A percentile compares a stretch with the other conserved stretches of the same genome.
phyloP scores from a whole-genome alignment of 92 coral and sea anemone genomes.

The Actinostola sp. region DNA sequence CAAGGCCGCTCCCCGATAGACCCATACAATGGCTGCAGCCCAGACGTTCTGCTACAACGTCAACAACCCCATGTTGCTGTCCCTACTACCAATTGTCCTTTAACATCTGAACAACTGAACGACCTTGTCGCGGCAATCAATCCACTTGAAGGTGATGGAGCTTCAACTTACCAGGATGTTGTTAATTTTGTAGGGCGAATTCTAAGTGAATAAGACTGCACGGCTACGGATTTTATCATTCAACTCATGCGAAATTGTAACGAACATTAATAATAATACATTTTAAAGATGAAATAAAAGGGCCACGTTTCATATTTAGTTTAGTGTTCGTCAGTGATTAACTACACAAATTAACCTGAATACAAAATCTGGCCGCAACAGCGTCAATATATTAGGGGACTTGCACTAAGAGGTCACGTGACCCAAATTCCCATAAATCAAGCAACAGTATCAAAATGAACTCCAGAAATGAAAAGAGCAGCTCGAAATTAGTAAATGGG shows the following conservation, averaged over 20 bases:
- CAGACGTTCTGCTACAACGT: background rate
- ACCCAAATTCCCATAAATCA: no score
- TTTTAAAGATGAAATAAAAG: no score
- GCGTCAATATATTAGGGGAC: no score
- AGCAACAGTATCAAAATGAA: no score
- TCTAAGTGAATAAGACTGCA: background rate
- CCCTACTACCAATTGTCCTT: conserved; percentile 2
- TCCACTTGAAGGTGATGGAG: conserved; percentile 9
- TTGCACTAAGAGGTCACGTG: no score
- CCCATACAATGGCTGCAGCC: background rate
- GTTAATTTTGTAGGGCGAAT: background rate
- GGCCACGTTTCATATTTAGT: no score
- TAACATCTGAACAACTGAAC: background rate
- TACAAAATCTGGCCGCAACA: no score
- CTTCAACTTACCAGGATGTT: conserved; percentile 1
- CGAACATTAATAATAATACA: background rate
- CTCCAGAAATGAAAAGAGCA: no score
- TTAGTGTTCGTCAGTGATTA: no score
- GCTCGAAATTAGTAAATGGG: no score
- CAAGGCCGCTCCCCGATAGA: background rate
- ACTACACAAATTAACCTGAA: no score
- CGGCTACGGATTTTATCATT: background rate
- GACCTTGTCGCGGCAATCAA: background rate
- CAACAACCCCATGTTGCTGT: background rate
- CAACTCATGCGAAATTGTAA: background rate